These are phyloP conservation scores for Apodemia hepburni DNA, from an alignment of 2,888 invertebrate species.

Conservation along the genomic window DNA sequence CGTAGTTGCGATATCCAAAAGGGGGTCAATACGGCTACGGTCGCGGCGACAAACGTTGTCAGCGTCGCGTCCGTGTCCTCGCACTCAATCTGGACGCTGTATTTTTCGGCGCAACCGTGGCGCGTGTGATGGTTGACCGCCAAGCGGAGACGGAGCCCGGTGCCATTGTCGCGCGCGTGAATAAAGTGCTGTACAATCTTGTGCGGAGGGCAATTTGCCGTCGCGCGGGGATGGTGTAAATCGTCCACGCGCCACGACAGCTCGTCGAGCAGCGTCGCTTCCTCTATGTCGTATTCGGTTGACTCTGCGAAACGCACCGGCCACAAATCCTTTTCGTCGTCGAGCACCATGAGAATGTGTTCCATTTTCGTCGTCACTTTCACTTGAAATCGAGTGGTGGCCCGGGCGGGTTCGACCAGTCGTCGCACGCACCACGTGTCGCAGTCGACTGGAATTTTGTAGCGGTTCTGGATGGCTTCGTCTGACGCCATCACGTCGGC, in stretches of 20 bases:
- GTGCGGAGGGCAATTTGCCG: slow-evolving; percentile 14
- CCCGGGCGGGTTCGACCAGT: slow-evolving; percentile 1
- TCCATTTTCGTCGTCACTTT: slow-evolving; percentile 5
- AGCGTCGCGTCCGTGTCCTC: slow-evolving; percentile 11
- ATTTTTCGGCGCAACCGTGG: slow-evolving; percentile 16
- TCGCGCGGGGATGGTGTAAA: slow-evolving; percentile 9
- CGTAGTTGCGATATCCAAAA: slow-evolving; percentile 13
- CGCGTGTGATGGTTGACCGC: slow-evolving; percentile 16
- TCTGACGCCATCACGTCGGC: slow-evolving; percentile 13
- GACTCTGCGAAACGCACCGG: not conserved
- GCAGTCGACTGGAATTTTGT: not conserved
- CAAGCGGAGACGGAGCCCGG: slow-evolving; percentile 12
- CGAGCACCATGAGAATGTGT: slow-evolving; percentile 13
- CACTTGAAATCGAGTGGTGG: slow-evolving; percentile 10
- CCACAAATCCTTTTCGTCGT: slow-evolving; percentile 11
- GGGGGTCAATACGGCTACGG: slow-evolving; percentile 6
- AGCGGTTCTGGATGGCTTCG: slow-evolving; percentile 10
- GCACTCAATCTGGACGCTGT: slow-evolving; percentile 14
- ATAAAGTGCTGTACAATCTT: slow-evolving; percentile 12
- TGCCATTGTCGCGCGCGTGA: slow-evolving; percentile 4
- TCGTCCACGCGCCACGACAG: slow-evolving; percentile 15
- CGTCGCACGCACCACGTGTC: slow-evolving; percentile 14
- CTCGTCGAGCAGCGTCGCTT: slow-evolving; percentile 13
- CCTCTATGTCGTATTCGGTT: not conserved
- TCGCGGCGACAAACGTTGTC: not conserved